A percentile compares a stretch with the other conserved stretches of the same genome.
phyloP scores from a whole-genome alignment of 2,888 invertebrate species.

The Lymantria dispar region DNA sequence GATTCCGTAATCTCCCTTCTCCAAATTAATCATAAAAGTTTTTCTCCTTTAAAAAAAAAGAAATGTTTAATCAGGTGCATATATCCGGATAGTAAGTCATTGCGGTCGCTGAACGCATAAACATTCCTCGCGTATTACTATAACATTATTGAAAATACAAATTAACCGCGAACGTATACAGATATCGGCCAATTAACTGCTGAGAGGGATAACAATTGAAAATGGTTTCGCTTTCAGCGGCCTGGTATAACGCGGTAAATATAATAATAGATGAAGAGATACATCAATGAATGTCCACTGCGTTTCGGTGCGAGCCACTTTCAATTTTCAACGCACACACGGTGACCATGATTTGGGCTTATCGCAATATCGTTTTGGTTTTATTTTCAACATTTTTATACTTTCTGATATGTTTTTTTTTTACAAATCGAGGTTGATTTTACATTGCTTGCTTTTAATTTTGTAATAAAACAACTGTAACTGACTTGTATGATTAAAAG shows the following conservation, averaged over 20 bases:
- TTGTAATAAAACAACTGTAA: no score
- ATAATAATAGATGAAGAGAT: slow-evolving; percentile 76
- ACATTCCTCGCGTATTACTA: slow-evolving; percentile 12
- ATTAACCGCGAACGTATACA: slow-evolving; percentile 65
- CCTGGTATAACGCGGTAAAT: slow-evolving; percentile 67
- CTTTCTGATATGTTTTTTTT: no score
- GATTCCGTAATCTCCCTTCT: no score
- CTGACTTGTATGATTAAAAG: no score
- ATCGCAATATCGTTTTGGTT: slow-evolving; percentile 3
- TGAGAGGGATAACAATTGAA: slow-evolving; percentile 75
- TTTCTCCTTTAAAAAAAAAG: no score
- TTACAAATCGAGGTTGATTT: no score
- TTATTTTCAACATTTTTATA: no score
- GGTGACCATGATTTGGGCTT: slow-evolving; percentile 29
- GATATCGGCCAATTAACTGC: slow-evolving; percentile 78
- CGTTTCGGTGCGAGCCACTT: slow-evolving; percentile 65
- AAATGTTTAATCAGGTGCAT: background rate
- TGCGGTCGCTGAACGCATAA: background rate
- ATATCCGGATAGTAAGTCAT: background rate
- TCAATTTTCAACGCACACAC: slow-evolving; percentile 62
- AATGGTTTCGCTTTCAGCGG: slow-evolving; percentile 73
- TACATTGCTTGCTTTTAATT: no score
- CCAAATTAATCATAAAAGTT: no score
- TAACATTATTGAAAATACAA: slow-evolving; percentile 35
- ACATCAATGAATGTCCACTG: slow-evolving; percentile 69